phyloP scores from a whole-genome alignment of 2,888 invertebrate genomes.

The Anarsia innoxiella region DNA sequence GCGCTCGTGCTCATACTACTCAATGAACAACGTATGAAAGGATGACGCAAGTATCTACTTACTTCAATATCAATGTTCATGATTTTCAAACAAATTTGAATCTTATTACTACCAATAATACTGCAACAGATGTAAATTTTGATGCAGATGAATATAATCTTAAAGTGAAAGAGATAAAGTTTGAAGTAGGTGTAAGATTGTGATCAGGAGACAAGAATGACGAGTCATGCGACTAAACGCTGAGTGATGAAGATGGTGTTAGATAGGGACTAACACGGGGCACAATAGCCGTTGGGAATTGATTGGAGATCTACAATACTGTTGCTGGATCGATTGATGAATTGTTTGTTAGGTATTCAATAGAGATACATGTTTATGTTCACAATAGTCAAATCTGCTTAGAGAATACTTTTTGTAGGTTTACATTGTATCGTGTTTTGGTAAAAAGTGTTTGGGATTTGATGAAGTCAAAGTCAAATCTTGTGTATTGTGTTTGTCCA shows the following conservation, averaged over 20 bases:
- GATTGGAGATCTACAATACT: constrained; percentile 45
- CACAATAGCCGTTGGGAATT: constrained; percentile 46
- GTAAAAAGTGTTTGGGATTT: no score
- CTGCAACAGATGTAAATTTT: not conserved
- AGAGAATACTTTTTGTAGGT: not conserved
- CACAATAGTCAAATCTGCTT: constrained; percentile 7
- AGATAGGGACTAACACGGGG: constrained; percentile 42
- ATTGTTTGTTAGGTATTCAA: constrained; percentile 28
- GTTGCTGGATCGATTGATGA: constrained; percentile 33
- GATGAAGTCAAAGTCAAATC: no score
- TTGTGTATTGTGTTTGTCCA: no score
- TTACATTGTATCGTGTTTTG: no score
- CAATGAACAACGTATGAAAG: constrained; percentile 51
- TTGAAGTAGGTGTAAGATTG: constrained; percentile 6
- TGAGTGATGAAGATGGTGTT: constrained; percentile 44
- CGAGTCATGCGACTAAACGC: constrained; percentile 45
- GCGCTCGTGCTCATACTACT: constrained; percentile 37
- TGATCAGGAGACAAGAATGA: constrained; percentile 24
- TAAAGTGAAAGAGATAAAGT: constrained; percentile 5
- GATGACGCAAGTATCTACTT: constrained; percentile 33
- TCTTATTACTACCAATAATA: constrained; percentile 13
- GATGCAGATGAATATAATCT: not conserved
- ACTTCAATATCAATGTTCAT: constrained; percentile 6
- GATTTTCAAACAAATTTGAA: constrained; percentile 9
- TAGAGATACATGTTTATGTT: constrained; percentile 13